phyloP scores from a whole-genome alignment of 2,888 invertebrate species.

The Himalopsyche tibetana region DNA sequence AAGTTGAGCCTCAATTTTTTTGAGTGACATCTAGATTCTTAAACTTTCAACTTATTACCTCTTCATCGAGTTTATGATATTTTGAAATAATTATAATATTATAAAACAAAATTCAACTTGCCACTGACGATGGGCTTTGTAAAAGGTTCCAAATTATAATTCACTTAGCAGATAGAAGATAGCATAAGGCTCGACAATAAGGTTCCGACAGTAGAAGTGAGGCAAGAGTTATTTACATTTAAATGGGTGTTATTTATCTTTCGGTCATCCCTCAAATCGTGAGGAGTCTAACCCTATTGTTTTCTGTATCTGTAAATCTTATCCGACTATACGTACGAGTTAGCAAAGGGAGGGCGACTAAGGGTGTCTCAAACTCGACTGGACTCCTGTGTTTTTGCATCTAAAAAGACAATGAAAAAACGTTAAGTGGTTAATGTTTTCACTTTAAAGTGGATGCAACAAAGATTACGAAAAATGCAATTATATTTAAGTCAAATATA shows the following conservation, averaged over 20 bases:
- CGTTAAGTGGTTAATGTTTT: neutral
- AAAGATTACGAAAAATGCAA: neutral
- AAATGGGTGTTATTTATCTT: conserved; percentile 61
- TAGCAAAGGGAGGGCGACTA: neutral
- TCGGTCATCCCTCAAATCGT: conserved; percentile 56
- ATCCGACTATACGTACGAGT: conserved; percentile 49
- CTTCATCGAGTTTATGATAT: no score
- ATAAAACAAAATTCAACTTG: neutral
- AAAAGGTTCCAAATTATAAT: conserved; percentile 44
- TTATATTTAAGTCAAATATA: neutral
- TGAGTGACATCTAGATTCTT: no score
- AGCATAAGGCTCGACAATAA: conserved; percentile 32
- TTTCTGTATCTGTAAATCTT: conserved; percentile 57
- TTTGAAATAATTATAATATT: no score
- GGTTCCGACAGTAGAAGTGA: neutral
- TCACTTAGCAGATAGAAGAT: conserved; percentile 46
- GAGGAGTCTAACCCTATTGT: conserved; percentile 53
- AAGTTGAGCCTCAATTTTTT: no score
- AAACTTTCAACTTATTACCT: no score
- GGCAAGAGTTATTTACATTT: conserved; percentile 60
- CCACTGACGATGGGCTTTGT: neutral
- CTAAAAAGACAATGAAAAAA: neutral
- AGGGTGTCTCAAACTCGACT: neutral
- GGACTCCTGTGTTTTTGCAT: conserved; percentile 17
- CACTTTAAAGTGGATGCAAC: neutral